Evolutionary conservation across 2,113 vertebrate species (phyloP), one percentile per base, ranked within the genome.

Genomic region (Poeciliopsis prolifica): DNA sequence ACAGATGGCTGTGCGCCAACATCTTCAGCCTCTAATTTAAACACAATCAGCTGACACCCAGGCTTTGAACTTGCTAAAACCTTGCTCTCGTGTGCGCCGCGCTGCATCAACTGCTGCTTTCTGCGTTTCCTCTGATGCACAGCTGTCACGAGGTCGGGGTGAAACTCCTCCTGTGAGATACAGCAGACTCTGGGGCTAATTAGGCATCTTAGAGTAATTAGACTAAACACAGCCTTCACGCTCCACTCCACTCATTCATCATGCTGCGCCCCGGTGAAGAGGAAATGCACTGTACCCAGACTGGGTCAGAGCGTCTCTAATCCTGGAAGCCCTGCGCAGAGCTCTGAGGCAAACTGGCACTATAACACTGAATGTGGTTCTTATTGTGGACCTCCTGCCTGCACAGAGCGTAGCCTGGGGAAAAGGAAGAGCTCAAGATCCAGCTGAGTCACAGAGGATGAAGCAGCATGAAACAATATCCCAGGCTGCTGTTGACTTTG

Each of bases 131-230:
- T 84, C 84, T 82, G 75, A 80, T 80, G 68, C 72, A 68, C 15
- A 63, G 80, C 80, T 76, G 77, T 91, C 86, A 87, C 75, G 80
- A 88, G 85, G 86, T 73, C 63, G 19, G 75, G 75, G 76, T 67
- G 40, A 75, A 80, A 71, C 78, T 82, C 77, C 71, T 85, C 77
- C 69, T 75, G 71, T 1, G 7, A 78, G 75, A 76, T 51, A 78
- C 72, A 58, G 66, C 60, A 87, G 78, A 72, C 83, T 85, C 88
- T 86, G 85, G 76, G 83, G 90, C 80, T 88, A 93, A 93, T 92
- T 93, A 92, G 89, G 88, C 92, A 91, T 92, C 91, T 93, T 93
- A 88, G 86, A 91, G 83, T 92, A 93, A 93, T 93, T 92, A 93
- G 87, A 87, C 89, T 93, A 93, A 93, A 93, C 90, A 92, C 79